These are phyloP conservation scores for Antennarius striatus DNA, from an alignment of 2,113 vertebrate genomes.

Conservation along the genomic window DNA sequence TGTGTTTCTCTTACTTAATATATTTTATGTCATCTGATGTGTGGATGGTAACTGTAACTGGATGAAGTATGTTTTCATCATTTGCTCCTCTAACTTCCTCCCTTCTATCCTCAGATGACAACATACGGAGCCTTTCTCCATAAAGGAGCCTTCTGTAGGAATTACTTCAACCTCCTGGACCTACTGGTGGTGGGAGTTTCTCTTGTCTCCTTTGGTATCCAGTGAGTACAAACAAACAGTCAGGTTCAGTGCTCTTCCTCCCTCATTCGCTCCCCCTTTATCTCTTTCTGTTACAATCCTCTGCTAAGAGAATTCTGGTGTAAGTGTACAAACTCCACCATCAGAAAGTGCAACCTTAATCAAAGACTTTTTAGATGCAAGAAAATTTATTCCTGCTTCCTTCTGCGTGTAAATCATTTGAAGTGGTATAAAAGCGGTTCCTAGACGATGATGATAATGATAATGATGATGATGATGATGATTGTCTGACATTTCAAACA, in stretches of 20 bases:
- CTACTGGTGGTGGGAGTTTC: constrained; percentile 98
- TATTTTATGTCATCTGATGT: constrained; percentile 13
- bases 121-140: constrained; percentile 97
- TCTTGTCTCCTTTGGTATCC: constrained; percentile 96
- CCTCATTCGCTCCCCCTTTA: no score
- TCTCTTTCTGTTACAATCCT: no score
- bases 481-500: no score
- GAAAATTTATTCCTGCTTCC: no score
- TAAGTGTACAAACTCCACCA: no score
- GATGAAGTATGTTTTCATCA: constrained; percentile 5
- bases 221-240: constrained; percentile 85
- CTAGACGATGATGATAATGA: neutral
- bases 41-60: constrained; percentile 2
- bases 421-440: neutral
- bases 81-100: constrained; percentile 36
- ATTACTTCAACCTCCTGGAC: constrained; percentile 98
- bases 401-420: neutral
- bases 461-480: no score
- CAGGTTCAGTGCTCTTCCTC: no score
- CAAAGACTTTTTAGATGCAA: no score
- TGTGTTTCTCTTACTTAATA: constrained; percentile 7
- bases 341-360: no score
- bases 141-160: constrained; percentile 98
- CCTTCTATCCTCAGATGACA: constrained; percentile 85
- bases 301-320: no score